A percentile compares a stretch with the other conserved stretches of the same genome.
Evolutionary conservation across 2,797 vertebrate species (phyloP).

Genomic region (Synanceia verrucosa): DNA sequence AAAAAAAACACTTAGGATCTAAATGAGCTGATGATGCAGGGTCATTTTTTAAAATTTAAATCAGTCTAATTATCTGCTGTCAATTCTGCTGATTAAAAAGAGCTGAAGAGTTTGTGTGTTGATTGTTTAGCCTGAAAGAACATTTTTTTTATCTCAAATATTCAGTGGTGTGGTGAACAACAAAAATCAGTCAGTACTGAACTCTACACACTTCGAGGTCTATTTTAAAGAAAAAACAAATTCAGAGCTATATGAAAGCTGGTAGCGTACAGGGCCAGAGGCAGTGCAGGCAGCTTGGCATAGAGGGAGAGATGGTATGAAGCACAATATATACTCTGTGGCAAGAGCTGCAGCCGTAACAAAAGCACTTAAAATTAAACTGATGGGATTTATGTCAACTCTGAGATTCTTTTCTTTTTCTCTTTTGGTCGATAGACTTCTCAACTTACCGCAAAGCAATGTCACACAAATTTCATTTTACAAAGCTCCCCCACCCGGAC

Average conservation of each 20-base stretch:
- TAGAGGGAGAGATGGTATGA: too few species aligned
- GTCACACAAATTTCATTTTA: not conserved
- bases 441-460: not conserved
- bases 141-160: not conserved
- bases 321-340: too few species aligned
- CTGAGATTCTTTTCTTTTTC: not conserved
- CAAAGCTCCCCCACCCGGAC: not conserved
- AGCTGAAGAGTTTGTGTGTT: not conserved
- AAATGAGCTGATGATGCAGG: not conserved
- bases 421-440: not conserved
- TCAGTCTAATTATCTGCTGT: not conserved
- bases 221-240: too few species aligned
- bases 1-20: not conserved
- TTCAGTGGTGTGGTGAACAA: too few species aligned
- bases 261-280: too few species aligned
- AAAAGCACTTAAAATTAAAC: conserved; percentile 9
- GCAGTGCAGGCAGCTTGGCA: too few species aligned
- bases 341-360: too few species aligned
- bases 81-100: not conserved
- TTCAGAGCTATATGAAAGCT: too few species aligned
- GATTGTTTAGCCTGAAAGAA: conserved; percentile 4
- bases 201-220: too few species aligned
- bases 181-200: too few species aligned
- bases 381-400: not conserved
- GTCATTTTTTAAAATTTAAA: not conserved